phyloP scores from a whole-genome alignment of 2,797 vertebrate genomes.

The Columba guinea region DNA sequence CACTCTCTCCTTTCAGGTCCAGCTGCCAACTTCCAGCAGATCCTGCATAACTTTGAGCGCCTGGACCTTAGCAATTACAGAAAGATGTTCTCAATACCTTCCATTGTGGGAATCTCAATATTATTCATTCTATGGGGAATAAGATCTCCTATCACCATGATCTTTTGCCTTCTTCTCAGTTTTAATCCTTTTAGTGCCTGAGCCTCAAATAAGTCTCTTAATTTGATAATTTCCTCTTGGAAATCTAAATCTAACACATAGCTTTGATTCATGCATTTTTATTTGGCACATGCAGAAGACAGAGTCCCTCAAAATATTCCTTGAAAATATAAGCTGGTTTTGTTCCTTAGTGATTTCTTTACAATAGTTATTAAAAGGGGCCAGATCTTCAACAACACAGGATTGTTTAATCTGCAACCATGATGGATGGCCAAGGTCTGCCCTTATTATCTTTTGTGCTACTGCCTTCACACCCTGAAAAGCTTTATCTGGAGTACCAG shows the following conservation, averaged over 20 bases:
- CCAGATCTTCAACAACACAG: background rate
- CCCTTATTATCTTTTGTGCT: background rate
- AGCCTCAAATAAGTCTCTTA: background rate
- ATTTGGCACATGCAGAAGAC: background rate
- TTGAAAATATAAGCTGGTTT: background rate
- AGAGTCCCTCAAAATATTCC: background rate
- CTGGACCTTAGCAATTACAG: background rate
- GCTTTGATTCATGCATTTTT: background rate
- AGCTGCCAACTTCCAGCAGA: background rate
- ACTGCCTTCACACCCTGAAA: background rate
- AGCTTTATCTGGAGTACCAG: background rate
- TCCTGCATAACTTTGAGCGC: background rate
- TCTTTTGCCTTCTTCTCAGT: background rate
- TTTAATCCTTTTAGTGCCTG: background rate
- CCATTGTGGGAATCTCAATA: background rate
- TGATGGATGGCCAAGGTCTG: background rate
- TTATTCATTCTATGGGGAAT: background rate
- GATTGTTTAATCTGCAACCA: background rate
- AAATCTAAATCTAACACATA: background rate
- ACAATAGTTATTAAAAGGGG: background rate
- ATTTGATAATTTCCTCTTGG: background rate
- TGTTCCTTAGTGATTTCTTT: background rate
- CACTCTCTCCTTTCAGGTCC: background rate
- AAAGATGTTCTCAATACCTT: background rate
- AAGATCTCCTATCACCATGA: background rate